Percentiles rank a stretch among this genome's conserved stretches.
Conservation (phyloP, 1,140 invertebrate species). For the Nasonia longicornis region DNA sequence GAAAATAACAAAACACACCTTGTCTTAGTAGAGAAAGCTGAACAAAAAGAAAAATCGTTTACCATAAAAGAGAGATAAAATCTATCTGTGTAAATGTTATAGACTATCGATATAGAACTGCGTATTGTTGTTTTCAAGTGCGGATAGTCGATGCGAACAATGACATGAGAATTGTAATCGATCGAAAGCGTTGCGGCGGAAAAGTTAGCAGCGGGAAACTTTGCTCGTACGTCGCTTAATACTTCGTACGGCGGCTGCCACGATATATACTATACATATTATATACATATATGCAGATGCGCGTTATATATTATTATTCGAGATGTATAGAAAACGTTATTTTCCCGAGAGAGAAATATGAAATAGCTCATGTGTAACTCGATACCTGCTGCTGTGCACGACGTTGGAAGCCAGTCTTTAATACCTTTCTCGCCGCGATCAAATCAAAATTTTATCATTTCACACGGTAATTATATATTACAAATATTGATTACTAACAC, state of each 20-base stretch:
- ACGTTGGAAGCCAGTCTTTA: background rate
- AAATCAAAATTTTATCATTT: background rate
- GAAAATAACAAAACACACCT: background rate
- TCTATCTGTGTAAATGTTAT: constrained; percentile 42
- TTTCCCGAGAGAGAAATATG: background rate
- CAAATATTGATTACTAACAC: background rate
- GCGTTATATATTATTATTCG: background rate
- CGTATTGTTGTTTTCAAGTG: constrained; percentile 35
- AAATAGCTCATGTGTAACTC: background rate
- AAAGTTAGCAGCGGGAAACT: constrained; percentile 16
- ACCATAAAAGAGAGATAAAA: constrained; percentile 11
- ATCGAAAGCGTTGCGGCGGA: constrained; percentile 38
- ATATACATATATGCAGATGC: background rate
- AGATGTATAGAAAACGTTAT: background rate
- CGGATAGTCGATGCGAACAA: background rate
- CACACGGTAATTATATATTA: background rate
- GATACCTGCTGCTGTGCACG: background rate
- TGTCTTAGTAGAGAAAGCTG: constrained; percentile 3
- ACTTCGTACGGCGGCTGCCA: background rate
- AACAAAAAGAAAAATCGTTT: background rate
- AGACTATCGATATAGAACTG: constrained; percentile 30
- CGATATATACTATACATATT: constrained; percentile 5
- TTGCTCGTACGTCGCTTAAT: background rate
- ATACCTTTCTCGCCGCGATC: constrained; percentile 1
- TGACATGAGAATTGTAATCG: constrained; percentile 1